Evolutionary conservation across 2,888 invertebrate genomes (phyloP).

Genomic region (Invenusta paracnida): DNA sequence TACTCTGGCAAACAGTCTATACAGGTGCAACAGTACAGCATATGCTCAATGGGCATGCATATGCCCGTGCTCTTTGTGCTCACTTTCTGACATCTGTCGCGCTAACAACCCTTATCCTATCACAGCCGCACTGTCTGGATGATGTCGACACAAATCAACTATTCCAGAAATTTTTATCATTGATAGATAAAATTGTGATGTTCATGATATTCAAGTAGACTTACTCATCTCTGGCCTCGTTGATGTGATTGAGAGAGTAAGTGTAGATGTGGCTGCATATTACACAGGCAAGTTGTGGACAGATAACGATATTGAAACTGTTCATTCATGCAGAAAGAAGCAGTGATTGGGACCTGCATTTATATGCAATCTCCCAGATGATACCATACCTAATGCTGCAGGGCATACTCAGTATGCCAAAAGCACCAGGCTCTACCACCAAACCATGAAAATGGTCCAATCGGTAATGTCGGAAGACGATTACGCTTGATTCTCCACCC

Average conservation of each 20-base stretch:
- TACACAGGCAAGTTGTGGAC: slow-evolving; percentile 26
- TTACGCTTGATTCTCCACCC: slow-evolving; percentile 26
- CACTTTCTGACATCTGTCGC: slow-evolving; percentile 44
- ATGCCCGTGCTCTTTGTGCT: slow-evolving; percentile 45
- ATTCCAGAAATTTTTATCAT: background rate
- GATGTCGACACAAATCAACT: background rate
- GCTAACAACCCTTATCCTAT: slow-evolving; percentile 11
- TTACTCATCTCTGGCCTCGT: slow-evolving; percentile 8
- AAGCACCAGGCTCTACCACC: slow-evolving; percentile 16
- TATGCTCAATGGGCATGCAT: slow-evolving; percentile 47
- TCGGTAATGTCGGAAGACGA: slow-evolving; percentile 26
- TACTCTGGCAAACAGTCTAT: slow-evolving; percentile 45
- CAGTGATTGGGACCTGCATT: slow-evolving; percentile 8
- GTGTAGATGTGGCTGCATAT: slow-evolving; percentile 22
- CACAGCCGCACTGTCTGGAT: slow-evolving; percentile 1
- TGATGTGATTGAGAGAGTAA: slow-evolving; percentile 13
- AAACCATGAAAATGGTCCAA: slow-evolving; percentile 20
- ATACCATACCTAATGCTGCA: slow-evolving; percentile 33
- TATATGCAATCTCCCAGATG: slow-evolving; percentile 20
- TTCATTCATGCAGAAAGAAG: slow-evolving; percentile 21
- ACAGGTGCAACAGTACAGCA: slow-evolving; percentile 43
- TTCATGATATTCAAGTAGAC: slow-evolving; percentile 26
- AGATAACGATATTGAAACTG: slow-evolving; percentile 27
- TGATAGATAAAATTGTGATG: slow-evolving; percentile 23
- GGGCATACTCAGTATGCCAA: slow-evolving; percentile 33